A percentile compares a stretch with the other conserved stretches of the same genome.
These are phyloP conservation scores for Trogon melanurus DNA, from an alignment of 2,113 vertebrate species.

Conservation along the genomic window DNA sequence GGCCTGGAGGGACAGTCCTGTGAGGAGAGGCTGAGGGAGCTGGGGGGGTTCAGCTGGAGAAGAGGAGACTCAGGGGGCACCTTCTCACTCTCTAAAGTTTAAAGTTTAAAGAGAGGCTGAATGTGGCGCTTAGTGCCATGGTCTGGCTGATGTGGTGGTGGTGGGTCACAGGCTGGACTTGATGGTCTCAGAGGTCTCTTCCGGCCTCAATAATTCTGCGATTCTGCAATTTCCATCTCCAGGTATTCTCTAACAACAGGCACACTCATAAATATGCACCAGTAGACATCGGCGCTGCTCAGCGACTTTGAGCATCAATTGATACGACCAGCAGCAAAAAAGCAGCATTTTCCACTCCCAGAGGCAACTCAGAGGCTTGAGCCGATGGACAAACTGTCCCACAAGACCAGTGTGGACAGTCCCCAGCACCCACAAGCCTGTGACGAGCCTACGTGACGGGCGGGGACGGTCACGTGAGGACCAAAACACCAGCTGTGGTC, in stretches of 20 bases:
- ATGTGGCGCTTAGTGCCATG: too few species aligned
- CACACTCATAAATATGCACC: background rate
- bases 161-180: too few species aligned
- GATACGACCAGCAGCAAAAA: background rate
- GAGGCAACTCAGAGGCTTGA: background rate
- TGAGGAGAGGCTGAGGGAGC: too few species aligned
- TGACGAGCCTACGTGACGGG: rapidly evolving
- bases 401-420: rapidly evolving
- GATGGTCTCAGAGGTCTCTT: too few species aligned
- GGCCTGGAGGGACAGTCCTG: too few species aligned
- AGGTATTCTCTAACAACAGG: background rate
- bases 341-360: background rate
- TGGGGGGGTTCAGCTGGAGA: too few species aligned
- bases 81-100: too few species aligned
- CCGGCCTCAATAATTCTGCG: too few species aligned
- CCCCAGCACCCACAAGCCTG: background rate
- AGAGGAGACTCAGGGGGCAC: too few species aligned
- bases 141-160: too few species aligned
- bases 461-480: background rate
- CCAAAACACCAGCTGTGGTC: background rate
- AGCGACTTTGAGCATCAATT: background rate
- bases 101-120: too few species aligned
- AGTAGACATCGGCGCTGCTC: background rate
- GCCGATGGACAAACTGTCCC: background rate
- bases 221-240: background rate